phyloP scores from a whole-genome alignment of 2,797 vertebrate genomes.

The Synaphobranchus kaupii region DNA sequence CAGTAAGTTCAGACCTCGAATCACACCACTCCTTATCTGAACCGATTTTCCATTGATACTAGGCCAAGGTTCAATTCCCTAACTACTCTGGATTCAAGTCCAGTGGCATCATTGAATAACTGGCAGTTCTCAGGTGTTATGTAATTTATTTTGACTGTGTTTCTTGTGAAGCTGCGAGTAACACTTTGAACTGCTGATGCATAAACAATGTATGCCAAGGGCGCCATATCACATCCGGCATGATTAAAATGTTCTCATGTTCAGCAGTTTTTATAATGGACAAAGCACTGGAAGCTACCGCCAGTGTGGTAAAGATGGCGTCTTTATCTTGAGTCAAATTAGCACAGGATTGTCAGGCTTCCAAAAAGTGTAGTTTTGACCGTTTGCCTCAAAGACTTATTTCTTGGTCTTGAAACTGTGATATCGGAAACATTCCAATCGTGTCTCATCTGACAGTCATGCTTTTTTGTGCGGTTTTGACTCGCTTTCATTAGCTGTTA shows the following conservation, averaged over 20 bases:
- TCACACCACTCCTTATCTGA: neutral
- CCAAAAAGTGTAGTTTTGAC: neutral
- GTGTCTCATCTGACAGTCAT: neutral
- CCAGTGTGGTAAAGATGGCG: neutral
- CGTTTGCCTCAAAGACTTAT: no score
- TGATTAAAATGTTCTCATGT: neutral
- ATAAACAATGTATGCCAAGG: neutral
- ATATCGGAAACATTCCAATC: neutral
- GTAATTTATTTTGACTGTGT: neutral
- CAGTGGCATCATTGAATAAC: neutral
- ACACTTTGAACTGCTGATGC: neutral
- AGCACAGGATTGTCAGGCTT: neutral
- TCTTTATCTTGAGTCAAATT: neutral
- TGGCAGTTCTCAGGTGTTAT: neutral
- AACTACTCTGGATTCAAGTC: neutral
- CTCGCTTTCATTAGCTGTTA: neutral
- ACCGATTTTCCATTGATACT: neutral
- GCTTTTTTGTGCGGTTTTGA: neutral
- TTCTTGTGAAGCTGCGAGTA: neutral
- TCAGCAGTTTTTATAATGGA: neutral
- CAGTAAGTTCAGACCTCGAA: slow-evolving; percentile 70
- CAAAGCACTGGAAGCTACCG: neutral
- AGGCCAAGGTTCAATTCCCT: neutral
- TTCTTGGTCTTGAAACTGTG: neutral
- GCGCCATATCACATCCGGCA: no score